Evolutionary conservation across 2,888 invertebrate genomes (phyloP).

Genomic region (Eupeodes latifasciatus): DNA sequence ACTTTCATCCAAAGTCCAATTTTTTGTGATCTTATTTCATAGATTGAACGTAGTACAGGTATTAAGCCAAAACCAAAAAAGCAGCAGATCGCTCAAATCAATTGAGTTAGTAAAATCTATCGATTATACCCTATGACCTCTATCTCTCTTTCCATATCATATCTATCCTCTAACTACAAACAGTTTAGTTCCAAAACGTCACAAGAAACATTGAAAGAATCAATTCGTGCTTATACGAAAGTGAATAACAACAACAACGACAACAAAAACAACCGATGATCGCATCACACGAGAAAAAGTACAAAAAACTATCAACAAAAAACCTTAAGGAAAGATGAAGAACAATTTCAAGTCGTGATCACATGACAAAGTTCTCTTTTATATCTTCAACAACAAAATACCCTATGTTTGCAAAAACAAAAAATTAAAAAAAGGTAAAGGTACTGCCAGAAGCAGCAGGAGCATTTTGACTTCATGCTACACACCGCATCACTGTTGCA

Average conservation of each 20-base stretch:
- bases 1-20: too few species aligned
- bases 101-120: slow-evolving; percentile 62
- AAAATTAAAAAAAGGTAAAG: not conserved
- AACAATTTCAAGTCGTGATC: slow-evolving; percentile 75
- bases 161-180: not conserved
- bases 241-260: slow-evolving; percentile 17
- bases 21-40: too few species aligned
- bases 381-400: slow-evolving; percentile 12
- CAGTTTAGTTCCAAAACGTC: slow-evolving; percentile 41
- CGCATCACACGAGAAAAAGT: not conserved
- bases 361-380: slow-evolving; percentile 59
- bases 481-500: slow-evolving; percentile 1
- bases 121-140: slow-evolving; percentile 55
- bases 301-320: not conserved
- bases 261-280: slow-evolving; percentile 19
- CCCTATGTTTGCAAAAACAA: not conserved
- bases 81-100: slow-evolving; percentile 40
- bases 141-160: not conserved
- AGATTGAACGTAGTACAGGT: too few species aligned
- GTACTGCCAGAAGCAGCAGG: slow-evolving; percentile 73
- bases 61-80: not conserved
- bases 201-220: slow-evolving; percentile 53
- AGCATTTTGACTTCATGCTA: slow-evolving; percentile 58
- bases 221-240: slow-evolving; percentile 67
- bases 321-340: slow-evolving; percentile 48